A percentile compares a stretch with the other conserved stretches of the same genome.
Evolutionary conservation across 2,797 vertebrate genomes (phyloP).

Genomic region (Nannoperca australis): DNA sequence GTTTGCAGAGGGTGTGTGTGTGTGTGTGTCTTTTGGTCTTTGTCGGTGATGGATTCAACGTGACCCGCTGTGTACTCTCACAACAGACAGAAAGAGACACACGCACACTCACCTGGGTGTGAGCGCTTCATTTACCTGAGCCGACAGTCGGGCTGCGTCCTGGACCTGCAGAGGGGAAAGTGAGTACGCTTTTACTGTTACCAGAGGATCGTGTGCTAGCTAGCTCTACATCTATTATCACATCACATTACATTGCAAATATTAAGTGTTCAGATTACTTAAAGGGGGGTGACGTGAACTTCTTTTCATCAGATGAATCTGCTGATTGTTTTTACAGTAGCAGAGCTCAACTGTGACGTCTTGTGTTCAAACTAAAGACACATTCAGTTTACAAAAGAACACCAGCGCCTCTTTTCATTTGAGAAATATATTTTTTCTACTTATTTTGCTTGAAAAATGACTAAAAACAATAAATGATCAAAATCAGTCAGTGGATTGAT

Average conservation of each 20-base stretch:
- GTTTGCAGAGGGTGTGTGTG: slow-evolving; percentile 29
- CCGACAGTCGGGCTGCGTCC: neutral
- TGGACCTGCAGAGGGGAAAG: slow-evolving; percentile 2
- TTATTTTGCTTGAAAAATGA: neutral
- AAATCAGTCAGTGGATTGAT: neutral
- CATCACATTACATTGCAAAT: too few relatives aligned
- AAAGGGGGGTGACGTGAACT: too few relatives aligned
- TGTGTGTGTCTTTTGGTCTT: neutral
- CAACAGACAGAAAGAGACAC: neutral
- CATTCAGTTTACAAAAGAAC: neutral
- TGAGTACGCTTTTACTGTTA: neutral
- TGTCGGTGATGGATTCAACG: neutral
- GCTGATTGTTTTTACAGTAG: too few relatives aligned
- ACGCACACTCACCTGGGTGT: slow-evolving; percentile 6
- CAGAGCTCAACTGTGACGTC: too few relatives aligned
- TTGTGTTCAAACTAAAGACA: too few relatives aligned
- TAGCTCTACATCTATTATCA: too few relatives aligned
- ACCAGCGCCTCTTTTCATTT: neutral
- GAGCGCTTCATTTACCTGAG: neutral
- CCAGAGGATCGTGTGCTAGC: too few relatives aligned
- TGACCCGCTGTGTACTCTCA: neutral
- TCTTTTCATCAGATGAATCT: too few relatives aligned
- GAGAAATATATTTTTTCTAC: neutral
- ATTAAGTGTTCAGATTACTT: too few relatives aligned
- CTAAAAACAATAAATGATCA: neutral